Evolutionary conservation across 2,888 invertebrate genomes (phyloP).

Genomic region (Papilio gigon): DNA sequence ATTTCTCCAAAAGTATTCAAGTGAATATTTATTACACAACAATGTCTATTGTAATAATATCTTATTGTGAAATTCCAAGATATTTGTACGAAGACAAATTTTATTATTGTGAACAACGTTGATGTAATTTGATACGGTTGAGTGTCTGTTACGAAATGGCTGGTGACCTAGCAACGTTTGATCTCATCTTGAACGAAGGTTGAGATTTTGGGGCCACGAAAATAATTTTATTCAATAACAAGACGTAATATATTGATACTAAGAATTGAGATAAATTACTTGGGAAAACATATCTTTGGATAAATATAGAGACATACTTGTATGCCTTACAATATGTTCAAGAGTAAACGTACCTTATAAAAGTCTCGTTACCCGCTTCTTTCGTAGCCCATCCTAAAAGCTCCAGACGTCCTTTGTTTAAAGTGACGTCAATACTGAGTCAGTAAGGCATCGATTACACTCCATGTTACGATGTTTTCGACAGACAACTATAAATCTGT

Average conservation of each 20-base stretch:
- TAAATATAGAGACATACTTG: no score
- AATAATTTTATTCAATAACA: background rate
- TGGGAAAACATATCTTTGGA: no score
- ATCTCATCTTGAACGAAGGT: slow-evolving; percentile 56
- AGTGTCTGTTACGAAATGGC: slow-evolving; percentile 61
- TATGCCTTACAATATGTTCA: no score
- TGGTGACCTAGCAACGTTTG: slow-evolving; percentile 73
- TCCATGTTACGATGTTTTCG: slow-evolving; percentile 38
- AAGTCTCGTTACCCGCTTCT: slow-evolving; percentile 40
- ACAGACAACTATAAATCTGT: background rate
- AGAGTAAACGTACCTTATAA: no score
- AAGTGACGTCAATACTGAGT: slow-evolving; percentile 48
- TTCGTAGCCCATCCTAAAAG: slow-evolving; percentile 47
- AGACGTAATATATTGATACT: background rate
- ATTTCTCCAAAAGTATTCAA: background rate
- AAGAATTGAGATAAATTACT: no score
- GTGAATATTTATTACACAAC: slow-evolving; percentile 16
- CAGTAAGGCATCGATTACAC: slow-evolving; percentile 60
- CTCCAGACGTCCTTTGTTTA: slow-evolving; percentile 56
- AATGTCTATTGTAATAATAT: slow-evolving; percentile 52
- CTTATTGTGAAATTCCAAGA: slow-evolving; percentile 48
- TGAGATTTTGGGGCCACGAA: slow-evolving; percentile 50
- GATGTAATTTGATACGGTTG: slow-evolving; percentile 62
- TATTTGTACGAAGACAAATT: slow-evolving; percentile 57
- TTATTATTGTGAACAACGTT: slow-evolving; percentile 55